Conservation (phyloP, 2,888 invertebrate genomes). For the Euclidia mi region DNA sequence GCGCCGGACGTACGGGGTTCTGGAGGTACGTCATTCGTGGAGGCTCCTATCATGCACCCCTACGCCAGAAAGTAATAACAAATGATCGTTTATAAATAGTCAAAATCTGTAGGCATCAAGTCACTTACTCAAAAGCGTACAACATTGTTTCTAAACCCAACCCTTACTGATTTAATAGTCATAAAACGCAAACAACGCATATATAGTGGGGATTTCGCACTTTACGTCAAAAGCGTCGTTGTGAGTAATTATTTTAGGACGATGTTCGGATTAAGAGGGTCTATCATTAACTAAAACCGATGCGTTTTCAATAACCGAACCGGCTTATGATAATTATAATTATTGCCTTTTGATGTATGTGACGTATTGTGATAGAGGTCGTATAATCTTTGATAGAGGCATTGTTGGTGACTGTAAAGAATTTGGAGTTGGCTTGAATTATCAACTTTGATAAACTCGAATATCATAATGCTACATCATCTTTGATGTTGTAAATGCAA, state of each 20-base stretch:
- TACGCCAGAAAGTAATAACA: no score
- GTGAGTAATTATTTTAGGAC: constrained; percentile 47
- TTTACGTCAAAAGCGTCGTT: constrained; percentile 37
- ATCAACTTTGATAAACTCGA: no score
- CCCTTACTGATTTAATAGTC: constrained; percentile 50
- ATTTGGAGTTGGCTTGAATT: no score
- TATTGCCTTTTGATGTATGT: constrained; percentile 38
- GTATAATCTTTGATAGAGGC: not conserved
- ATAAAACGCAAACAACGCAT: constrained; percentile 53
- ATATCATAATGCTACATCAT: no score
- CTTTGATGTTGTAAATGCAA: no score
- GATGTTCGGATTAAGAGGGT: constrained; percentile 31
- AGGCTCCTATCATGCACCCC: no score
- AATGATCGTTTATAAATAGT: no score
- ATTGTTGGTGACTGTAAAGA: not conserved
- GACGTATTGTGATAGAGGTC: constrained; percentile 33
- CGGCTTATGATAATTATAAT: constrained; percentile 23
- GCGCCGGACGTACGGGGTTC: no score
- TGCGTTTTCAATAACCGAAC: constrained; percentile 40
- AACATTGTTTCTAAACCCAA: constrained; percentile 35
- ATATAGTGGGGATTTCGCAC: constrained; percentile 44
- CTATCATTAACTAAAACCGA: constrained; percentile 28
- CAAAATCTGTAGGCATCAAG: constrained; percentile 8
- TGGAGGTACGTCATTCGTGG: no score
- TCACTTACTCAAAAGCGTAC: constrained; percentile 16